These are phyloP conservation scores for Ascaphus truei DNA, from an alignment of 2,113 vertebrate species.

Conservation along the genomic window DNA sequence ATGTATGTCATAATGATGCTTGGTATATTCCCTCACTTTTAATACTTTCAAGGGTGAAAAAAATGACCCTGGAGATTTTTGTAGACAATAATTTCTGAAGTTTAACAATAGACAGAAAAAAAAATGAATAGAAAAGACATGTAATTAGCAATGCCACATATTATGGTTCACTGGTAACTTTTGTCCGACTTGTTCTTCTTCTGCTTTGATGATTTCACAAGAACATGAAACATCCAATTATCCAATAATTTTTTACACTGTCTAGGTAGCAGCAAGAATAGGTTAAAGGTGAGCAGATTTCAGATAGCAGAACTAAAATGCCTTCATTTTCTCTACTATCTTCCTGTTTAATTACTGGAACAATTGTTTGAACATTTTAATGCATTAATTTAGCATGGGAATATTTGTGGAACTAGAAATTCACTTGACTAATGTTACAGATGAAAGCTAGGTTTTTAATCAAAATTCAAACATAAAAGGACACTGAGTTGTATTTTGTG, in stretches of 20 bases:
- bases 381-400: constrained; percentile 51
- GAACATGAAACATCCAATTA: constrained; percentile 54
- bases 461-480: too few species aligned
- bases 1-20: neutral
- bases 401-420: constrained; percentile 49
- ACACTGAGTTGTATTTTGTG: too few species aligned
- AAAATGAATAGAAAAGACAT: neutral
- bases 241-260: constrained; percentile 45
- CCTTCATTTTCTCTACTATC: constrained; percentile 49
- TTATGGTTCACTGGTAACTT: neutral
- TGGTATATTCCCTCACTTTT: neutral
- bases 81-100: neutral
- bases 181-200: constrained; percentile 27
- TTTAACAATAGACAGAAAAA: constrained; percentile 7
- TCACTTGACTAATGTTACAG: constrained; percentile 24
- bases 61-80: neutral
- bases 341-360: constrained; percentile 59
- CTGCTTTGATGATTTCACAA: constrained; percentile 42
- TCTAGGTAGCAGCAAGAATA: constrained; percentile 39
- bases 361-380: constrained; percentile 59
- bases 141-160: constrained; percentile 18
- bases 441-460: too few species aligned
- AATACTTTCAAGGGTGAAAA: neutral
- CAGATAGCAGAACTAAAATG: constrained; percentile 42
- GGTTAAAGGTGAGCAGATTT: constrained; percentile 56